Evolutionary conservation across 1,140 invertebrate genomes (phyloP).

Genomic region (Venturia canescens): DNA sequence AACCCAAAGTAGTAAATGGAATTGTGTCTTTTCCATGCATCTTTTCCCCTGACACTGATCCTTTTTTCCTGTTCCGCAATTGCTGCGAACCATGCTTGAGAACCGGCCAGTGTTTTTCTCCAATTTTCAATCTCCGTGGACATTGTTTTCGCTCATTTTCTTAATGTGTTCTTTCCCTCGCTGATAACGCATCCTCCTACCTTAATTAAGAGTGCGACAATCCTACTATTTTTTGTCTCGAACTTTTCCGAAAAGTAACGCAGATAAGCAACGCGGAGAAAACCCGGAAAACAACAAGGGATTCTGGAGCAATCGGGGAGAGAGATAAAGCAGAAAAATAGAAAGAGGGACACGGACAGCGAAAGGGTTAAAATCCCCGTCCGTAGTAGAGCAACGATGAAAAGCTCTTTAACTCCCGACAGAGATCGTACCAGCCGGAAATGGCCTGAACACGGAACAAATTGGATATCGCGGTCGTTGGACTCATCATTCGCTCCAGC

Average conservation of each 20-base stretch:
- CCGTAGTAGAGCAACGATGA: background rate
- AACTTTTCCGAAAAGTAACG: constrained; percentile 27
- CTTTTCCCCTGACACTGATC: background rate
- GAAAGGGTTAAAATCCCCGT: background rate
- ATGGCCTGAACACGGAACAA: constrained; percentile 52
- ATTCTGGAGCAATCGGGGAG: background rate
- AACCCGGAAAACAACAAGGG: background rate
- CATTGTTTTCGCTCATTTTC: background rate
- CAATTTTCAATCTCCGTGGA: background rate
- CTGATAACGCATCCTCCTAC: background rate
- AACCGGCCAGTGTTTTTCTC: background rate
- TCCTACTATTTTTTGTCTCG: background rate
- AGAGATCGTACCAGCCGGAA: constrained; percentile 34
- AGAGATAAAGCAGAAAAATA: background rate
- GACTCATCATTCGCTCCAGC: constrained; percentile 37
- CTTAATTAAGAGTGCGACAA: background rate
- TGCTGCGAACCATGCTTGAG: background rate
- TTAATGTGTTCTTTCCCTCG: background rate
- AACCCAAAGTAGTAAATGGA: background rate
- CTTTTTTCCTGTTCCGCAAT: background rate
- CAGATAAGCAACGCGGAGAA: background rate
- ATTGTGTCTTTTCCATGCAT: background rate
- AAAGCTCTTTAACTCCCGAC: constrained; percentile 4
- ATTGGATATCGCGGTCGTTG: constrained; percentile 61
- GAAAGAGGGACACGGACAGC: background rate